These are phyloP conservation scores for Clanis bilineata DNA, from an alignment of 2,888 invertebrate genomes.

Conservation along the genomic window DNA sequence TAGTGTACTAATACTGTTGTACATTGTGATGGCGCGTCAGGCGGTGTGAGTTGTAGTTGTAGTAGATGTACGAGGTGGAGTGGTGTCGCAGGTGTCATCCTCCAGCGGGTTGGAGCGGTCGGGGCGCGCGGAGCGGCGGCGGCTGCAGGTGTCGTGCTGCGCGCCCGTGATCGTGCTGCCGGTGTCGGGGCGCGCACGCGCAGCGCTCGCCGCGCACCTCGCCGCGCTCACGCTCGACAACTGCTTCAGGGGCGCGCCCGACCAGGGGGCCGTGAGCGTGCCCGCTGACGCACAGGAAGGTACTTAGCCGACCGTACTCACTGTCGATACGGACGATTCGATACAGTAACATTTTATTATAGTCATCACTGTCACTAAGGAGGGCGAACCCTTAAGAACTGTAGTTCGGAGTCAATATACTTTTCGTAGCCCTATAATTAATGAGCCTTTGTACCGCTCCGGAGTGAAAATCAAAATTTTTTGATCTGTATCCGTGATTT, in stretches of 20 bases:
- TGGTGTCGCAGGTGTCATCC: conserved; percentile 33
- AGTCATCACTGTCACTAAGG: no score
- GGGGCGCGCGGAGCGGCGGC: conserved; percentile 85
- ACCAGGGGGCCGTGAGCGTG: conserved; percentile 71
- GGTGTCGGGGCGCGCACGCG: conserved; percentile 89
- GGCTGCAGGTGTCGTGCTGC: conserved; percentile 65
- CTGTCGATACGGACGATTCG: no score
- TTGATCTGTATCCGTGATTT: no score
- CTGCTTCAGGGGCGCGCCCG: conserved; percentile 85
- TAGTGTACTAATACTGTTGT: no score
- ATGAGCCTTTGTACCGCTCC: no score
- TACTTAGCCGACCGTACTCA: background rate
- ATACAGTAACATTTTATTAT: no score
- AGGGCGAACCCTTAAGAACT: no score
- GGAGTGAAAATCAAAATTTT: no score
- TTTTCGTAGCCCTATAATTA: no score
- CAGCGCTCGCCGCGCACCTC: conserved; percentile 91
- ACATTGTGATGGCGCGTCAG: no score
- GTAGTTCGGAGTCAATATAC: no score
- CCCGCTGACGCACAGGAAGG: background rate
- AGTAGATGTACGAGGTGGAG: background rate
- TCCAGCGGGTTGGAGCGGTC: conserved; percentile 45
- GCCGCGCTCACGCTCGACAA: conserved; percentile 90
- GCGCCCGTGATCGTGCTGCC: conserved; percentile 94
- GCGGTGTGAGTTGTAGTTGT: no score